Evolutionary conservation across 1,140 invertebrate species (phyloP), one percentile per base, ranked within the genome.

Genomic region (Macrostomum lignano): DNA sequence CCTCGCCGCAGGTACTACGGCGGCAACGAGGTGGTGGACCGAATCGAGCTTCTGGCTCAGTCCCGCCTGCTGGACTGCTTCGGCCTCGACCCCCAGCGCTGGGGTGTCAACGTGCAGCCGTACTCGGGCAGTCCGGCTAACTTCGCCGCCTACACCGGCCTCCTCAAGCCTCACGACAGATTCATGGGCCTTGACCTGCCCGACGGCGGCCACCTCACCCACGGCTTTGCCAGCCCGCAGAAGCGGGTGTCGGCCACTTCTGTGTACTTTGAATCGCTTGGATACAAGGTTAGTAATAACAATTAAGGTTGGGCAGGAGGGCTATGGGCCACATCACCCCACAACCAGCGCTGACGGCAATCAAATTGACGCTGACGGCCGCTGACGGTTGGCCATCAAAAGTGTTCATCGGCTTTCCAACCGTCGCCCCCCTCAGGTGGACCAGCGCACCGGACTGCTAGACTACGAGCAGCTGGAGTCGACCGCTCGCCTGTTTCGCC

Each of bases 251-350:
- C 79, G 1, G 78, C 78, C 3, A 81, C 79, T 1, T 82, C 81
- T 0, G 73, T 86, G 25, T 91, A 82, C 59, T 91, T 88, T 48
- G 79, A 91, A 60, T 82, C 77, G 17, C 76, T 86, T 75, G 82
- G 82, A 2, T 94, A 96, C 47, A 88, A 84, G 59, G 71, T 84
- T n/a, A n/a, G n/a, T n/a, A n/a, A n/a, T n/a, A n/a, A n/a, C n/a
- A n/a, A n/a, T n/a, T n/a, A n/a, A n/a, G n/a, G n/a, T n/a, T n/a
- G n/a, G n/a, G n/a, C n/a, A 35, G n/a, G n/a, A n/a, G n/a, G n/a
- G n/a, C n/a, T n/a, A n/a, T n/a, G n/a, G n/a, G n/a, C n/a, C n/a
- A n/a, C 19, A 21, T 25, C n/a, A n/a, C n/a, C n/a, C n/a, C n/a
- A n/a, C n/a, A n/a, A n/a, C n/a, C n/a, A n/a, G n/a, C n/a, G n/a